Conservation (phyloP, 2,888 invertebrate genomes). For the Macrophya annulata region DNA sequence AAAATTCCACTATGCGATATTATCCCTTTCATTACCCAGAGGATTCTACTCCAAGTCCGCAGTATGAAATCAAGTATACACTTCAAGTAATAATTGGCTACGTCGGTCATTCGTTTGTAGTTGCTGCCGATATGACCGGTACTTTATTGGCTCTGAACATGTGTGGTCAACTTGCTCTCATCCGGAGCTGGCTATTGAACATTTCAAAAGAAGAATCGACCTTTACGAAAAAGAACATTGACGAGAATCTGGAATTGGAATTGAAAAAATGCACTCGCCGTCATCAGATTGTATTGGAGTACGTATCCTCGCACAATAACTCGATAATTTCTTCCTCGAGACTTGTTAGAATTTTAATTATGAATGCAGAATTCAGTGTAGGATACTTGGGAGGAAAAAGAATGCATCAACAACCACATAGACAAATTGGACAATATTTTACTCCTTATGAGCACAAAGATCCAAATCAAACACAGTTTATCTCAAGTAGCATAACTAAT, state of each 20-base stretch:
- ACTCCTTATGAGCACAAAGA: neutral
- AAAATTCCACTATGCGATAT: neutral
- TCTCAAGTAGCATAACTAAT: neutral
- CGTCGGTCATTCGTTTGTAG: constrained; percentile 55
- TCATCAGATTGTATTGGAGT: constrained; percentile 37
- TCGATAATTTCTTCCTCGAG: neutral
- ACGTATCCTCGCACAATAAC: neutral
- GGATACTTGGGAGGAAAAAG: neutral
- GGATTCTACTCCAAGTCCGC: constrained; percentile 30
- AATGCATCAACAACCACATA: neutral
- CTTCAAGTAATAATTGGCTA: constrained; percentile 61
- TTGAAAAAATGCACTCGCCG: constrained; percentile 22
- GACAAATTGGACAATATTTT: neutral
- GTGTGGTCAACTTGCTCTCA: constrained; percentile 36
- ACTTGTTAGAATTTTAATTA: neutral
- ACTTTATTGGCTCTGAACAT: constrained; percentile 35
- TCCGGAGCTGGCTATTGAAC: constrained; percentile 26
- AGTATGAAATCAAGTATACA: constrained; percentile 52
- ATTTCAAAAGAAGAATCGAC: neutral
- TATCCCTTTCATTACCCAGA: neutral
- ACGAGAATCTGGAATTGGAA: neutral
- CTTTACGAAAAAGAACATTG: neutral
- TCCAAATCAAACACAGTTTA: neutral
- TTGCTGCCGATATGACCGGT: constrained; percentile 24
- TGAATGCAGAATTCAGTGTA: neutral